Base-by-base conservation (phyloP, 1,140 invertebrate species). In the Drosophila bifasciata region DNA sequence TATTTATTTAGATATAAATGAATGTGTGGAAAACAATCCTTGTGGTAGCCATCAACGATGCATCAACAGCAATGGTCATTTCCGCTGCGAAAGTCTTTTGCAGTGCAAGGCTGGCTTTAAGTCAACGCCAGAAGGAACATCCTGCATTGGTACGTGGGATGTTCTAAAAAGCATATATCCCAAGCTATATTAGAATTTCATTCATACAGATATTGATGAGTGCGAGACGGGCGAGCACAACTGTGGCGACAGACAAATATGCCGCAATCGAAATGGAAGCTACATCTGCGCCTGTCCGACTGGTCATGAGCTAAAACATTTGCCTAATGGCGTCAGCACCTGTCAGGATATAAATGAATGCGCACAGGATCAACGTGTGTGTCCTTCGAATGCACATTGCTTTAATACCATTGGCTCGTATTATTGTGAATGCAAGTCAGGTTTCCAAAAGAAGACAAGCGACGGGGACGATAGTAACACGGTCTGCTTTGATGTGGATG, bases 291-390 rank as follows among this genome's bases (percentile, higher is more conserved):
- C 93, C 36, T 97, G 97, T 88, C 95, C 95, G 0, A 64, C 89
- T 0, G 97, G 96, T 5, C 93, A 95, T 80, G 92, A 92, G 19
- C 81, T 94, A 57, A 92, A 36, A 94, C 95, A 75, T 93, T 96
- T 80, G 5, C 3, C 45, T 0, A 53, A 66, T 19, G 71, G 70
- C 5, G 17, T 32, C 13, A 95, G 95, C 68, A 93, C 93, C 2
- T 98, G 97, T 92, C 94, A 95, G 53, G 98, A 99, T 91, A 96
- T 98, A 19, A 95, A 99, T 89, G 98, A 99, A 91, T 99, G 98
- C 62, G 85, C 89, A 32, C 91, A 68, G 23, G 61, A 91, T 70
- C 63, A 69, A 84, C 76, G 94, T 91, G 92, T 93, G 2, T 95
- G 94, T 63, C 92, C 93, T 0, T 90, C 92, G 13, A 93, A 95